Percentiles rank a stretch among this genome's conserved stretches.
Conservation (phyloP, 2,113 vertebrate genomes). For the Anthoscopus minutus region DNA sequence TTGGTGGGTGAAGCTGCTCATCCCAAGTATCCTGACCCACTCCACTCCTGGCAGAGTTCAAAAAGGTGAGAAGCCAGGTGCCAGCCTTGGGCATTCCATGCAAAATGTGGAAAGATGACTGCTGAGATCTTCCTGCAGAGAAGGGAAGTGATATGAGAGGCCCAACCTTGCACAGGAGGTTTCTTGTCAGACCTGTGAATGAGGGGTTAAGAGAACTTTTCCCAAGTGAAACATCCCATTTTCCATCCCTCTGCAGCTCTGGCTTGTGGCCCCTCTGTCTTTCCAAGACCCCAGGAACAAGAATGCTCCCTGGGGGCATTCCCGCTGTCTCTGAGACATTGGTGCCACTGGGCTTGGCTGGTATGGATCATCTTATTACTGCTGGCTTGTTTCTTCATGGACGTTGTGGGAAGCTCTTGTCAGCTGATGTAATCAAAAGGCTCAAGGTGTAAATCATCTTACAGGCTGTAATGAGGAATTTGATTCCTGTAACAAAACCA, state of each 20-base stretch:
- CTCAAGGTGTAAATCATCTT: neutral
- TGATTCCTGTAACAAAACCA: neutral
- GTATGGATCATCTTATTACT: neutral
- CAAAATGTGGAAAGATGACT: neutral
- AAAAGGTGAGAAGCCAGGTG: neutral
- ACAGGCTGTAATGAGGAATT: neutral
- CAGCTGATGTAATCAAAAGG: neutral
- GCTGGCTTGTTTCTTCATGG: neutral
- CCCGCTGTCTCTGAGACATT: neutral
- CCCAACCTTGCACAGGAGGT: neutral
- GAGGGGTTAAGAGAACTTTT: neutral
- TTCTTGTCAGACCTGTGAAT: neutral
- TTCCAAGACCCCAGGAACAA: neutral
- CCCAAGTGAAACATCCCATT: neutral
- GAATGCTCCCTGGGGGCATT: accelerated
- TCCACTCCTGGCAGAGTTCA: neutral
- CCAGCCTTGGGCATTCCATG: neutral
- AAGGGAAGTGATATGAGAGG: neutral
- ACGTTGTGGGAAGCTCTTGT: accelerated
- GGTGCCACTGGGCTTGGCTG: neutral
- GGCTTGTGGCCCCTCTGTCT: neutral
- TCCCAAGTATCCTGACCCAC: neutral
- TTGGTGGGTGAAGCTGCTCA: accelerated
- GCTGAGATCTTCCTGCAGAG: neutral
- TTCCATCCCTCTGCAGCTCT: accelerated